Percentiles rank a stretch among this genome's conserved stretches.
Conservation (phyloP, 2,797 vertebrate genomes). For the Tiaroga cobitis region DNA sequence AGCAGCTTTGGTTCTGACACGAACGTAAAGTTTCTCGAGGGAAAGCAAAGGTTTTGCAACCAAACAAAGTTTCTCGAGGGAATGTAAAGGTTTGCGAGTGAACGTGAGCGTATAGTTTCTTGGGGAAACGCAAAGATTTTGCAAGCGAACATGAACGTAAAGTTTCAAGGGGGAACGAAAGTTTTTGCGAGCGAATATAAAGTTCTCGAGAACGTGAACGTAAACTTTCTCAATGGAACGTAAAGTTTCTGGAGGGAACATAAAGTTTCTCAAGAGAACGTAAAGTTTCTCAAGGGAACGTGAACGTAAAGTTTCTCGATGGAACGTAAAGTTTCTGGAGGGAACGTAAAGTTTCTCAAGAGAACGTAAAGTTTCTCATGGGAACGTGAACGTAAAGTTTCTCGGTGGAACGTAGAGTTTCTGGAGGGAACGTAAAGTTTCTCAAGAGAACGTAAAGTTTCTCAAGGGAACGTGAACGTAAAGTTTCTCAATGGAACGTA, state of each 20-base stretch:
- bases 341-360: not conserved
- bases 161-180: not conserved
- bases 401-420: not conserved
- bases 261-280: rapidly evolving
- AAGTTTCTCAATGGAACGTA: not conserved
- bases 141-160: rapidly evolving
- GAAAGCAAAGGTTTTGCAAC: not conserved
- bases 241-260: not conserved
- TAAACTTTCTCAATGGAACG: no score
- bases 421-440: not conserved
- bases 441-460: not conserved
- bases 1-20: not conserved
- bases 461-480: not conserved
- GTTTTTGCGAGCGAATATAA: rapidly evolving
- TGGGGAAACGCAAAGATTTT: not conserved
- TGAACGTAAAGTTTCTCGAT: rapidly evolving
- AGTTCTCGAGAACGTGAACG: no score
- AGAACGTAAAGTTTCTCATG: not conserved
- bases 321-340: not conserved
- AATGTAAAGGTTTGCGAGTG: not conserved
- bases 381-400: not conserved
- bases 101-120: not conserved
- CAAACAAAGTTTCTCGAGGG: not conserved
- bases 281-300: rapidly evolving
- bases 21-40: no score